Conservation (phyloP, 2,113 vertebrate genomes). For the Sinocyclocheilus rhinocerous region DNA sequence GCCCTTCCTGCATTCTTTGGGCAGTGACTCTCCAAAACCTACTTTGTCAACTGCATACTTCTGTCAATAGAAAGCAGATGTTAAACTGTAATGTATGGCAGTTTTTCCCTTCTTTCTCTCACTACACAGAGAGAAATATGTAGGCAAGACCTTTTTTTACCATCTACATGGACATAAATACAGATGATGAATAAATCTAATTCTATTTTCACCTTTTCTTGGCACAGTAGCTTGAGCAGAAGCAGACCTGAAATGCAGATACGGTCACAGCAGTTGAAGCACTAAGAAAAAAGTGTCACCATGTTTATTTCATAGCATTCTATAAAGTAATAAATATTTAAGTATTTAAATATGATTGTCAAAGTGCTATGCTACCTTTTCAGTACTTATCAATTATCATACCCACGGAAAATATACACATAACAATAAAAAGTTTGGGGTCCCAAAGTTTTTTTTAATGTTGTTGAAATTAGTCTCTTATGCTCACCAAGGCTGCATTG, state of each 20-base stretch:
- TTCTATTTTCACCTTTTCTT: slow-evolving; percentile 61
- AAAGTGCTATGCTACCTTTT: neutral
- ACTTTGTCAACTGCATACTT: slow-evolving; percentile 78
- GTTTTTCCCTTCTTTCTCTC: slow-evolving; percentile 54
- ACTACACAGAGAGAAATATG: slow-evolving; percentile 70
- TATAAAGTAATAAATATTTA: neutral
- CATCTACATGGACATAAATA: slow-evolving; percentile 64
- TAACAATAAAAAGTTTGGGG: too few relatives aligned
- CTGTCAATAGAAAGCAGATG: slow-evolving; percentile 81
- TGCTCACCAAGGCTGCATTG: neutral
- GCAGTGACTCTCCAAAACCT: slow-evolving; percentile 71
- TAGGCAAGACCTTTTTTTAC: slow-evolving; percentile 65
- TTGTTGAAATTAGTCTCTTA: too few relatives aligned
- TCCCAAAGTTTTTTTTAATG: too few relatives aligned
- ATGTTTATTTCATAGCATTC: neutral
- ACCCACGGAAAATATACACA: too few relatives aligned
- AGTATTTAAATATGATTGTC: neutral
- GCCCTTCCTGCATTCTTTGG: slow-evolving; percentile 67
- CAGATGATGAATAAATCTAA: slow-evolving; percentile 56
- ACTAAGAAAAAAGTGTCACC: neutral
- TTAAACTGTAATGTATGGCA: slow-evolving; percentile 78
- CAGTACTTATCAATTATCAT: neutral
- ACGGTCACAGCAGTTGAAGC: neutral
- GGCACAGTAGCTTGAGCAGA: slow-evolving; percentile 33
- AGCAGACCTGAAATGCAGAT: slow-evolving; percentile 15